A percentile compares a stretch with the other conserved stretches of the same genome.
These are phyloP conservation scores for Sandelia bainsii DNA, from an alignment of 2,797 vertebrate genomes.

Conservation along the genomic window DNA sequence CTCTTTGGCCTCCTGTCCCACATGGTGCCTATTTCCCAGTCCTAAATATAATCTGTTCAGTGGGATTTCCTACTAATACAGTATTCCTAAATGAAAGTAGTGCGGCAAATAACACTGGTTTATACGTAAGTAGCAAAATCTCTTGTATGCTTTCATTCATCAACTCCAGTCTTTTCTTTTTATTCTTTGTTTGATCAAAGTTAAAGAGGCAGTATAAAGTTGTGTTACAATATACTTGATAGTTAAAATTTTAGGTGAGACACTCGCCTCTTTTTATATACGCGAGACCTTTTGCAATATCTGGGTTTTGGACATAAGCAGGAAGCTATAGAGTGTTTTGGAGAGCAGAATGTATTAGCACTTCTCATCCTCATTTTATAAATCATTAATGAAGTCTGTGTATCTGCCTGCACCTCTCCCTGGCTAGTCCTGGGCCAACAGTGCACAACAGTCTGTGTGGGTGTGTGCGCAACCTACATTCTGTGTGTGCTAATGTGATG, in stretches of 20 bases:
- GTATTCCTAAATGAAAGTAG: neutral
- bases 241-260: slow-evolving; percentile 5
- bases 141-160: neutral
- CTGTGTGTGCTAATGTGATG: neutral
- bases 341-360: slow-evolving; percentile 65
- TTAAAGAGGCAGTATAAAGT: neutral
- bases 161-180: neutral
- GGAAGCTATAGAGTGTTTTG: slow-evolving; percentile 64
- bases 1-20: slow-evolving; percentile 22
- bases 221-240: neutral
- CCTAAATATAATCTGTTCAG: neutral
- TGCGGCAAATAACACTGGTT: neutral
- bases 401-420: slow-evolving; percentile 59
- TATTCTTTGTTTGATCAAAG: neutral
- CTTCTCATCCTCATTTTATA: slow-evolving; percentile 58
- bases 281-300: slow-evolving; percentile 25
- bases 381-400: slow-evolving; percentile 74
- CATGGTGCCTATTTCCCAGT: slow-evolving; percentile 26
- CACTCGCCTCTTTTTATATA: slow-evolving; percentile 22
- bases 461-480: slow-evolving; percentile 1
- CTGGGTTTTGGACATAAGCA: slow-evolving; percentile 51
- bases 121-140: neutral
- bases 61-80: slow-evolving; percentile 16
- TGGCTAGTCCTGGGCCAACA: slow-evolving; percentile 51
- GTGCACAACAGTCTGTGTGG: slow-evolving; percentile 18